Base-by-base conservation (phyloP, 1,140 invertebrate species). In the Scylla paramamosain region DNA sequence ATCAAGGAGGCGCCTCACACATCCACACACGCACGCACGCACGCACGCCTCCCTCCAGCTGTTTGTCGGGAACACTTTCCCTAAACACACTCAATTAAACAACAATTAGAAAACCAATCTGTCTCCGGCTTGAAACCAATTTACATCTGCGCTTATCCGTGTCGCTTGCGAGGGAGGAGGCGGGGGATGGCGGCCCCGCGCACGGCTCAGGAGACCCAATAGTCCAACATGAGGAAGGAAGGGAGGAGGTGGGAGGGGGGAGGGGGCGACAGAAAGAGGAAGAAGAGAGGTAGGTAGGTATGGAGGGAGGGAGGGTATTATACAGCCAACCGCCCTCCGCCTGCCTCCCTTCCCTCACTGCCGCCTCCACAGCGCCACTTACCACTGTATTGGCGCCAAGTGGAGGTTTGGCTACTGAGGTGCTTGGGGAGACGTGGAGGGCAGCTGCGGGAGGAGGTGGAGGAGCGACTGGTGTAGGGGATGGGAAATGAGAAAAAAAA, bases 61-160 rank as follows among this genome's bases (percentile, higher is more conserved):
- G 67, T 77, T 77, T 77, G 67, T 77, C 67, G 67, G 67, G 67
- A n/a, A 8, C 67, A 77, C 20, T 77, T 77, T n/a, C 67, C 67
- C n/a, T 7, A 77, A 77, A 77, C 67, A 77, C 67, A 77, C 67
- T 77, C 67, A 77, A 77, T 77, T 77, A 77, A 77, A 77, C 67
- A 77, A 77, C 67, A 77, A 77, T 77, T 77, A 77, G 67, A 77
- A 77, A 77, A 77, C 67, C 67, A 77, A 77, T 77, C 67, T 77
- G 67, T 77, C 67, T 77, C 67, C 67, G 67, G 67, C 67, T 77
- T 77, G 67, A 77, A 77, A 77, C 67, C 67, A 77, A 77, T 77
- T 77, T 77, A 77, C 67, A 77, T 77, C n/a, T 20, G 67, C 67
- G 67, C 67, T 77, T 77, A 77, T 77, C 67, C 67, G 67, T 77